Evolutionary conservation across 2,797 vertebrate genomes (phyloP).

Genomic region (Octomys mimax): DNA sequence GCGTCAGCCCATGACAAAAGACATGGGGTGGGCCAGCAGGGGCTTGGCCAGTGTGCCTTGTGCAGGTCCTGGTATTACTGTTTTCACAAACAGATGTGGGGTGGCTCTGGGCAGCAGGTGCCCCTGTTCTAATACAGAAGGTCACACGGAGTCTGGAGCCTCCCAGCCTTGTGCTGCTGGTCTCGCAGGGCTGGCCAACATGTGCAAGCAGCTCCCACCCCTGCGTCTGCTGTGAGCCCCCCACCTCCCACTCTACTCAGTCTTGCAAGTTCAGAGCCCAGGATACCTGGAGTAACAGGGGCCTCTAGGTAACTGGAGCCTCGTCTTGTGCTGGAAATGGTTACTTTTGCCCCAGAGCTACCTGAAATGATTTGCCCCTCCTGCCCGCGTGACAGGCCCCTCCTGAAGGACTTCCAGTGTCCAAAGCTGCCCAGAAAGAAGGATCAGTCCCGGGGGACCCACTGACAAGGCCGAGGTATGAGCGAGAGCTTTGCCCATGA

Average conservation of each 20-base stretch:
- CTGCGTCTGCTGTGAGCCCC: background rate
- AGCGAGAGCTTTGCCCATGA: background rate
- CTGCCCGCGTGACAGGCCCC: background rate
- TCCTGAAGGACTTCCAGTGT: background rate
- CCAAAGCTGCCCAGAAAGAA: background rate
- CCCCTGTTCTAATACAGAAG: background rate
- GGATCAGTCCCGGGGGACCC: too few relatives aligned
- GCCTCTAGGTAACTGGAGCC: background rate
- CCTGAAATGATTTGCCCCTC: background rate
- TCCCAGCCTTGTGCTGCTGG: background rate
- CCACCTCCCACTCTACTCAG: accelerated
- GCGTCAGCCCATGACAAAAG: background rate
- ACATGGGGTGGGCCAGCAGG: background rate
- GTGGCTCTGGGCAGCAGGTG: background rate
- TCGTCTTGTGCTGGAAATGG: background rate
- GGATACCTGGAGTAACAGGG: background rate
- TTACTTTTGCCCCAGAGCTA: background rate
- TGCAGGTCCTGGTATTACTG: background rate
- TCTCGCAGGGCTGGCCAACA: background rate
- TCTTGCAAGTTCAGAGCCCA: background rate
- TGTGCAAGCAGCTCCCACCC: background rate
- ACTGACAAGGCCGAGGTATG: accelerated
- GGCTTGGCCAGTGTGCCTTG: background rate
- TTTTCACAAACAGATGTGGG: background rate
- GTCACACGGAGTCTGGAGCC: background rate